Evolutionary conservation across 2,888 invertebrate species (phyloP), one percentile per base, ranked within the genome.

Genomic region (Tetramorium bicarinatum): DNA sequence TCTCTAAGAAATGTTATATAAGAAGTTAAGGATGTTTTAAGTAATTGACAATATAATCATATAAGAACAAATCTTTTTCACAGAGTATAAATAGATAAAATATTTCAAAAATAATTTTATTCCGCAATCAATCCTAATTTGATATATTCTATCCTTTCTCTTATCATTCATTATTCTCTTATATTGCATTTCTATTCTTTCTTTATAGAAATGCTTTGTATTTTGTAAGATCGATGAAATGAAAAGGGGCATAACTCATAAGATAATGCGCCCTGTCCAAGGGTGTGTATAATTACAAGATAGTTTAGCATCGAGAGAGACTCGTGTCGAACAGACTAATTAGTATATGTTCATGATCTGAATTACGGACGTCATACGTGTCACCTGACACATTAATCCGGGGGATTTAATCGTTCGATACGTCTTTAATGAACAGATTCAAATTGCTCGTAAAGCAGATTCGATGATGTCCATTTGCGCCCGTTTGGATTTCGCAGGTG

Each of bases 261-360:
- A 62, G 84, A 80, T 34, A 67, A 69, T 67, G 61, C 62, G 21
- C 56, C n/a, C 34, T 49, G 54, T 82, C 66, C 64, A 71, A 81
- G 64, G 54, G 44, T 85, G 83, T 62, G 79, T 82, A 83, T 72
- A 87, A 88, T 89, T 90, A 85, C 86, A 80, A 82, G 81, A 72
- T 75, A 81, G 83, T 67, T 74, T 84, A 79, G 83, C 81, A 82
- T 69, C 83, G 79, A 34, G 4, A 34, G 29, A 34, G 29, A 85
- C 84, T 89, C 88, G 82, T 85, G 87, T 87, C 81, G 83, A 85
- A 87, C 87, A 87, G 83, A 61, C 85, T 89, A 90, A 90, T 90
- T 90, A 88, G 88, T 87, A 85, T 80, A 69, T 84, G 81, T 85
- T 82, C 87, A 71, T 71, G 80, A 82, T 67, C 34, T 67, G 76